A percentile compares a stretch with the other conserved stretches of the same genome.
Conservation (phyloP, 2,797 vertebrate species). For the Neoniphon sammara region DNA sequence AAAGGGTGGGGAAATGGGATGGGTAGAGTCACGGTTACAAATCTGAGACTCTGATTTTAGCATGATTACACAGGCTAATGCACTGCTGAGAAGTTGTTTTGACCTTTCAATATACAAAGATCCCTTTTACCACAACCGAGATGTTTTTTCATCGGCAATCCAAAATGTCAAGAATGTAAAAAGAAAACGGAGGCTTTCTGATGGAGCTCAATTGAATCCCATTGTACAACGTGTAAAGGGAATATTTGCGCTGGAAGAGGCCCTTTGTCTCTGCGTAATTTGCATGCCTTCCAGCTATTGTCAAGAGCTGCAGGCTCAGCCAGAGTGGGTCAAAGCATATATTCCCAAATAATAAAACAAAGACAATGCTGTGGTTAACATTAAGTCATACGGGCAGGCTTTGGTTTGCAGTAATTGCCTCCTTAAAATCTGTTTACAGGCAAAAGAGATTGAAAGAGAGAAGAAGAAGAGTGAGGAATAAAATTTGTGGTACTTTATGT, state of each 20-base stretch:
- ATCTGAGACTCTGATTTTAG: constrained; percentile 47
- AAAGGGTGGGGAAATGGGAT: constrained; percentile 54
- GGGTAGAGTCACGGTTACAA: constrained; percentile 35
- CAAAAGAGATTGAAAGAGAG: background rate
- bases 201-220: background rate
- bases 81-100: constrained; percentile 24
- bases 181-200: constrained; percentile 3
- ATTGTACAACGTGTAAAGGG: constrained; percentile 17
- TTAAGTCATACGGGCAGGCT: background rate
- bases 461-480: background rate
- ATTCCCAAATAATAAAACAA: background rate
- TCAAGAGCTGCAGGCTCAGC: background rate
- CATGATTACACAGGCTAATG: constrained; percentile 38
- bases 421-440: constrained; percentile 6
- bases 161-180: constrained; percentile 40
- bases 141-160: constrained; percentile 9
- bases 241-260: constrained; percentile 16
- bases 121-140: constrained; percentile 10
- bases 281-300: constrained; percentile 23
- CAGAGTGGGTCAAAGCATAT: background rate
- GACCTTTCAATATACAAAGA: constrained; percentile 32
- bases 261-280: constrained; percentile 10
- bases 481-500: background rate
- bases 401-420: background rate
- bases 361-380: background rate